Base-by-base conservation (phyloP, 2,888 invertebrate genomes). In the Caenorhabditis sp. region DNA sequence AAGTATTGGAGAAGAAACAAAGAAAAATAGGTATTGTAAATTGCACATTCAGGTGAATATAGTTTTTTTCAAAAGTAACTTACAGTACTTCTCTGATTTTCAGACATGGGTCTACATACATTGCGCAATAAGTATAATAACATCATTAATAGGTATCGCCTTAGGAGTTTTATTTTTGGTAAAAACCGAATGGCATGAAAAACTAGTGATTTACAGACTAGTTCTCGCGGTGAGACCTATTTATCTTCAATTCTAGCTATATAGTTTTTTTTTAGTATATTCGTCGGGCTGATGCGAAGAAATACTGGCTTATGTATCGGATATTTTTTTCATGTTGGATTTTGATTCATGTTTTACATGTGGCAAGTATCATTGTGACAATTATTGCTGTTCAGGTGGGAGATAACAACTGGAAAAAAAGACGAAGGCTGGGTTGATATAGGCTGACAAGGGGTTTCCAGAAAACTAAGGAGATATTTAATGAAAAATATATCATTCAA, bases 51-150 rank as follows among this genome's bases (percentile, higher is more conserved):
- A 77, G 65, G 73, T 70, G 27, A 27, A 26, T 12, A 50, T 57
- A 14, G 4, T 8, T 10, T 23, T 54, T 23, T n/a, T n/a, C n/a
- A n/a, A n/a, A n/a, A n/a, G n/a, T n/a, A n/a, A n/a, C n/a, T n/a
- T n/a, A n/a, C n/a, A n/a, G n/a, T n/a, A n/a, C 5, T 54, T 23
- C 8, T 54, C n/a, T 3, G 50, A 50, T 59, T 67, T 76, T 38
- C 68, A 82, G 80, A 73, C 76, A 23, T 78, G 76, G 73, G 52
- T 77, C 0, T 82, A 80, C 54, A 80, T 80, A 61, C 63, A 72
- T 20, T 68, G 58, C 36, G 68, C 56, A 27, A 57, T 77, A 7
- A 67, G 75, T 56, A 63, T 71, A 17, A 27, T 76, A 7, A 61
- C 67, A 3, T 67, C 78, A 4, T 31, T 78, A 12, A 27, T 76